These are phyloP conservation scores for Colistium nudipinnis DNA, from an alignment of 2,113 vertebrate species.

Conservation along the genomic window DNA sequence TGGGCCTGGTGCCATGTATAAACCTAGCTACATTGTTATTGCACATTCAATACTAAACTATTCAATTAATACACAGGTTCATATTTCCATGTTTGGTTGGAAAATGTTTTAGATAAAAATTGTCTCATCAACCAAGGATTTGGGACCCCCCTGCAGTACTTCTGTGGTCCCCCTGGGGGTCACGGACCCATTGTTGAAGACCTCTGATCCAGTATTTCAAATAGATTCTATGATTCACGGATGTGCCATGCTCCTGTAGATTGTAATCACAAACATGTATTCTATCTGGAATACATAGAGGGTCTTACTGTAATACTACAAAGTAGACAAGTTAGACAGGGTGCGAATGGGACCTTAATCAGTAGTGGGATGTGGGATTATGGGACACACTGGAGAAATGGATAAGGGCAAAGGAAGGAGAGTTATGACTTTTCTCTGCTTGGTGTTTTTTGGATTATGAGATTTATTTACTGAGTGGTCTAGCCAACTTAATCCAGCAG, in stretches of 20 bases:
- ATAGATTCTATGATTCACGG: background rate
- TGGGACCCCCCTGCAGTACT: no score
- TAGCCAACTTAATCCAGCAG: slow-evolving; percentile 48
- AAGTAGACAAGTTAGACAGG: background rate
- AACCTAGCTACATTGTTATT: no score
- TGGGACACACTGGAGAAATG: slow-evolving; percentile 33
- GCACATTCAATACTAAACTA: no score
- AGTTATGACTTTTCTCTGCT: slow-evolving; percentile 49
- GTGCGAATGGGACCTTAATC: slow-evolving; percentile 25
- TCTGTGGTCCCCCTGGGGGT: no score
- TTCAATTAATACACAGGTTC: no score
- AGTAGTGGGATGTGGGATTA: slow-evolving; percentile 39
- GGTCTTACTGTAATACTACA: slow-evolving; percentile 4
- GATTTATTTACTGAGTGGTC: slow-evolving; percentile 64
- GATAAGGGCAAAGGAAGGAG: slow-evolving; percentile 45
- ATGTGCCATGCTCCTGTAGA: background rate
- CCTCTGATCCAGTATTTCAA: background rate
- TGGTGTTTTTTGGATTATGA: slow-evolving; percentile 61
- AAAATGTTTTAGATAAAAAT: no score
- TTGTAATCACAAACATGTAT: background rate
- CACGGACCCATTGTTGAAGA: no score
- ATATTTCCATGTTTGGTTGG: no score
- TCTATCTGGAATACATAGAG: background rate
- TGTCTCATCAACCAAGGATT: no score
- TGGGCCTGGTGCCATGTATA: no score